phyloP scores from a whole-genome alignment of 1,140 invertebrate species.

The Augochlora pura region DNA sequence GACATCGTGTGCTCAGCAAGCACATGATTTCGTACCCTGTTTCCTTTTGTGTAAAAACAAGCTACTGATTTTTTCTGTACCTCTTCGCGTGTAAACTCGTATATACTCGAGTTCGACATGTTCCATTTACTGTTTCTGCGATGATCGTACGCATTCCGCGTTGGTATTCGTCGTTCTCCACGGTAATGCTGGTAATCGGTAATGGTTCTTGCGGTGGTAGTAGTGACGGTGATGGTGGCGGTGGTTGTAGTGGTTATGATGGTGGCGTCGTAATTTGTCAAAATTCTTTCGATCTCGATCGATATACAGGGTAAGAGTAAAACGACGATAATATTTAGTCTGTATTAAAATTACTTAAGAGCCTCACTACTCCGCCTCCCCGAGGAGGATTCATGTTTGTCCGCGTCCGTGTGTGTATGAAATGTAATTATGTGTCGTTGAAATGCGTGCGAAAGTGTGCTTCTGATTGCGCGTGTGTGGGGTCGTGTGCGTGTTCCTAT shows the following conservation, averaged over 20 bases:
- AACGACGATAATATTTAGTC: conserved; percentile 49
- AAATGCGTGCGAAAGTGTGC: too few relatives aligned
- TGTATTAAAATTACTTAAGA: conserved; percentile 47
- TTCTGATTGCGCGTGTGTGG: too few relatives aligned
- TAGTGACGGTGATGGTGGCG: too few relatives aligned
- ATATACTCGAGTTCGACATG: background rate
- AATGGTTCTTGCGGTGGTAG: too few relatives aligned
- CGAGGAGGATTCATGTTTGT: conserved; percentile 26
- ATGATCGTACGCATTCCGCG: background rate
- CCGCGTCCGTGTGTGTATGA: background rate
- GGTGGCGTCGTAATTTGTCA: conserved; percentile 12
- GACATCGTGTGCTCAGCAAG: background rate
- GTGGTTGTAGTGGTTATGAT: too few relatives aligned
- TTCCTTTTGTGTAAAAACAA: conserved; percentile 35
- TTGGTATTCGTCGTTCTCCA: conserved; percentile 12
- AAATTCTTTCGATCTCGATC: conserved; percentile 24
- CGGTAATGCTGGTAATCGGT: background rate
- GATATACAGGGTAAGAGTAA: conserved; percentile 54
- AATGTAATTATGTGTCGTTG: too few relatives aligned
- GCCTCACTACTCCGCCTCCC: conserved; percentile 46
- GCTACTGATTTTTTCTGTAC: conserved; percentile 9
- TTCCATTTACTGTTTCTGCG: background rate
- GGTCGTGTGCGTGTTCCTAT: too few relatives aligned
- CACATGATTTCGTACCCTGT: conserved; percentile 36
- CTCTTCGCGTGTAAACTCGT: background rate